Percentiles rank a stretch among this genome's conserved stretches.
These are phyloP conservation scores for Agelas oroides DNA, from an alignment of 37 sponge, comb jelly and placozoan genomes.

Conservation along the genomic window DNA sequence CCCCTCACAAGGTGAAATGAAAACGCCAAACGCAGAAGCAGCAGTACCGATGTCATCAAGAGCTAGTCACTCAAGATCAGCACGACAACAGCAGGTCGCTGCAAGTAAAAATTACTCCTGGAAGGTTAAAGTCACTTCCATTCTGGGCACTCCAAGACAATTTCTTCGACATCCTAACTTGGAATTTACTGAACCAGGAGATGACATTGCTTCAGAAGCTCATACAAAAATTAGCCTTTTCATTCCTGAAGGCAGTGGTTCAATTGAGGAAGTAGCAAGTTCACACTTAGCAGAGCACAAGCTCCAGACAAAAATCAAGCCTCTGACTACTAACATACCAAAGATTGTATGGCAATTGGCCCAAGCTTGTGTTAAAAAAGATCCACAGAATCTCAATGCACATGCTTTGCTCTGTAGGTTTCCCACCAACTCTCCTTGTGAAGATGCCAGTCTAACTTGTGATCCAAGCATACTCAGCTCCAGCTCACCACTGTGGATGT, in stretches of 20 bases:
- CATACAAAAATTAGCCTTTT: background rate
- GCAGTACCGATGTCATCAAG: background rate
- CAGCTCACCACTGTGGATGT: slow-evolving; percentile 14
- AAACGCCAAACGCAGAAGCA: background rate
- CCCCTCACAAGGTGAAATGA: background rate
- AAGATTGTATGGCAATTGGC: too few relatives aligned
- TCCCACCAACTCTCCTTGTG: too few relatives aligned
- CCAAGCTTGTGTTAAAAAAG: too few relatives aligned
- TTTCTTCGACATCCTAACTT: background rate
- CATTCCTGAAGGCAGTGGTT: background rate
- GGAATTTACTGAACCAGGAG: background rate
- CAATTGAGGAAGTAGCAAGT: background rate
- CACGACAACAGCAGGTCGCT: too few relatives aligned
- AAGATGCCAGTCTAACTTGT: too few relatives aligned
- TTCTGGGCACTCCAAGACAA: background rate
- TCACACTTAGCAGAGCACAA: background rate
- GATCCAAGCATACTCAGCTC: too few relatives aligned
- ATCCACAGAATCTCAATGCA: too few relatives aligned
- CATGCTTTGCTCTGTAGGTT: too few relatives aligned
- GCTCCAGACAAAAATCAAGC: background rate
- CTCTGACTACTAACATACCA: background rate
- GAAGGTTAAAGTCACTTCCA: slow-evolving; percentile 6
- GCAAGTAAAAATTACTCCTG: background rate
- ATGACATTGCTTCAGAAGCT: too few relatives aligned
- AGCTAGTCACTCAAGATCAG: too few relatives aligned